Evolutionary conservation across 2,797 vertebrate genomes (phyloP).

Genomic region (Galagoides demidoff): DNA sequence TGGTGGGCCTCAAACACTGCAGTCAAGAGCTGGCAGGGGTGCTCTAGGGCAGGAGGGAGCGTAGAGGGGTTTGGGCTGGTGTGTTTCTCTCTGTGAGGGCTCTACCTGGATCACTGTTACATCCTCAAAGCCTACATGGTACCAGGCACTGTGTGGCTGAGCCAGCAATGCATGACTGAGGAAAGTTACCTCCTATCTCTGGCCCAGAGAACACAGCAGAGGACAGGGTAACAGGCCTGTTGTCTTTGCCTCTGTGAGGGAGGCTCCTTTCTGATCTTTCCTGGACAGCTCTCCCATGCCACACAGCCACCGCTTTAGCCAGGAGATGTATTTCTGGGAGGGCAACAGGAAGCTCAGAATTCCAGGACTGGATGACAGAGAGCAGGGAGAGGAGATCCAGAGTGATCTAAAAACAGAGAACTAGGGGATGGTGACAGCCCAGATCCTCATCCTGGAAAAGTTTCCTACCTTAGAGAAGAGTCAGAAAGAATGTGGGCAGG

Average conservation of each 20-base stretch:
- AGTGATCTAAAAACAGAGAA: neutral
- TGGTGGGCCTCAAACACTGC: neutral
- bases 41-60: neutral
- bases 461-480: neutral
- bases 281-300: neutral
- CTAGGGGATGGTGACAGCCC: neutral
- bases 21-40: too few relatives aligned
- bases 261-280: neutral
- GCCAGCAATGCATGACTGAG: neutral
- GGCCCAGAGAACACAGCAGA: neutral
- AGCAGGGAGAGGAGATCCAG: neutral
- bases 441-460: neutral
- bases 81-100: neutral
- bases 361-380: neutral
- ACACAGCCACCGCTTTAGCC: neutral
- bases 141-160: neutral
- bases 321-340: neutral
- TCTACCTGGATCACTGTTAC: neutral
- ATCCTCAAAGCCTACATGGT: neutral
- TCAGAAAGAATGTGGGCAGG: neutral
- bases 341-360: neutral
- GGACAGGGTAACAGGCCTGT: too few relatives aligned
- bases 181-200: neutral
- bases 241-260: neutral
- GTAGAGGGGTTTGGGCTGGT: fast-evolving